These are phyloP conservation scores for Saimiri boliviensis DNA, from an alignment of 2,113 vertebrate genomes.

Conservation along the genomic window DNA sequence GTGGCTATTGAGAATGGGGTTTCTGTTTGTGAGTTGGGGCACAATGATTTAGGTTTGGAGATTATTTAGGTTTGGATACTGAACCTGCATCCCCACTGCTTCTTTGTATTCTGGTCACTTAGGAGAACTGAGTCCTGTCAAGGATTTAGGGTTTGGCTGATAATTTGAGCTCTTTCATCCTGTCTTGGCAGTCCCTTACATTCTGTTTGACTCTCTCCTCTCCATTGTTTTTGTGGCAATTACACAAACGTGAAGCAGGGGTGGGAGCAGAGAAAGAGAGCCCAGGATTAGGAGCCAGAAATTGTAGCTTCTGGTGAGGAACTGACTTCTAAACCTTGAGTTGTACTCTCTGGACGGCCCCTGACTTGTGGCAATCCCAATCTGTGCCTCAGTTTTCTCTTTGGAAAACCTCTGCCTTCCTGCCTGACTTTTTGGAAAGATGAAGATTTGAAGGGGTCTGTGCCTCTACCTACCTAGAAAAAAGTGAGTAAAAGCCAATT, in stretches of 20 bases:
- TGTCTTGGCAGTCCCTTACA: not conserved
- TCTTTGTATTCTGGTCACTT: slow-evolving; percentile 20
- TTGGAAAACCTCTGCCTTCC: not conserved
- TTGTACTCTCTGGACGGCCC: not conserved
- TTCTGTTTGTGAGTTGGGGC: slow-evolving; percentile 13
- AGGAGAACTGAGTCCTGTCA: not conserved
- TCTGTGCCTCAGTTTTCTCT: not conserved
- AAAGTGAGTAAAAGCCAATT: not conserved
- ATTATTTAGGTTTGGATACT: not conserved
- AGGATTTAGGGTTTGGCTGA: not conserved
- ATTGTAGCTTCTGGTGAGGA: not conserved
- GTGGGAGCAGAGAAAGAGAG: not conserved
- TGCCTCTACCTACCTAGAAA: not conserved
- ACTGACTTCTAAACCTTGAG: not conserved
- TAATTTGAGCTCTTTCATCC: not conserved
- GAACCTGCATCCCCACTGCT: not conserved
- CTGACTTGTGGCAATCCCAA: not conserved
- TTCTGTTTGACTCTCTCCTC: not conserved
- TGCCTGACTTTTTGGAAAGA: not conserved
- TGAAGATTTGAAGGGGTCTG: not conserved
- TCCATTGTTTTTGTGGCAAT: not conserved
- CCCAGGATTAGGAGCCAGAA: not conserved
- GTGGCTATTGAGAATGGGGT: not conserved
- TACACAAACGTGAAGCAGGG: not conserved
- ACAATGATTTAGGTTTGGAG: slow-evolving; percentile 1